phyloP scores from a whole-genome alignment of 2,888 invertebrate species.

The Parnassius mnemosyne region DNA sequence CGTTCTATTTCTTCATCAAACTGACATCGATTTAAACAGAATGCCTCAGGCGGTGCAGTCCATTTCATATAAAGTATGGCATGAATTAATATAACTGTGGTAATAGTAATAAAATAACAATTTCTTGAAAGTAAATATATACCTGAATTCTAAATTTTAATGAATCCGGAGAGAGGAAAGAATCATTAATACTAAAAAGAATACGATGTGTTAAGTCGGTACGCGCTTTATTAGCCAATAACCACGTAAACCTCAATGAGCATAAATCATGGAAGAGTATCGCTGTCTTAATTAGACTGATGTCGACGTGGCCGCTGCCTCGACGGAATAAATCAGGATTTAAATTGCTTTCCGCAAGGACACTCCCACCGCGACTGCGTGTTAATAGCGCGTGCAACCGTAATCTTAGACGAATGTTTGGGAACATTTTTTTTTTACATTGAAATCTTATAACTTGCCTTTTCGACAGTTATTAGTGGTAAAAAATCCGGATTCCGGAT shows the following conservation, averaged over 20 bases:
- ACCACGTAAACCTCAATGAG: constrained; percentile 43
- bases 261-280: constrained; percentile 63
- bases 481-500: constrained; percentile 2
- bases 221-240: constrained; percentile 37
- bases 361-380: constrained; percentile 72
- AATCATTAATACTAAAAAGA: too few species aligned
- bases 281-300: constrained; percentile 70
- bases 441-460: constrained; percentile 40
- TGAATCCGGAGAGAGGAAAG: too few species aligned
- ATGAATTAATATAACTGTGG: too few species aligned
- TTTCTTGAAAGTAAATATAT: too few species aligned
- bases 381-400: constrained; percentile 78
- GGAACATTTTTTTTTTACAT: constrained; percentile 68
- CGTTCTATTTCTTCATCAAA: too few species aligned
- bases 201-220: neutral
- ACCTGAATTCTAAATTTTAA: too few species aligned
- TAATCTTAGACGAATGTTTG: constrained; percentile 68
- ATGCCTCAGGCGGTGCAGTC: too few species aligned
- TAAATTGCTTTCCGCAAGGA: constrained; percentile 75
- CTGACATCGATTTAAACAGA: too few species aligned
- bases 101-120: too few species aligned
- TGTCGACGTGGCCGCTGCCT: constrained; percentile 67
- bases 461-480: neutral
- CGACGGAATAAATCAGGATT: constrained; percentile 70
- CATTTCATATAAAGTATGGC: too few species aligned